phyloP scores from a whole-genome alignment of 1,140 invertebrate species.

The Megalopta genalis region DNA sequence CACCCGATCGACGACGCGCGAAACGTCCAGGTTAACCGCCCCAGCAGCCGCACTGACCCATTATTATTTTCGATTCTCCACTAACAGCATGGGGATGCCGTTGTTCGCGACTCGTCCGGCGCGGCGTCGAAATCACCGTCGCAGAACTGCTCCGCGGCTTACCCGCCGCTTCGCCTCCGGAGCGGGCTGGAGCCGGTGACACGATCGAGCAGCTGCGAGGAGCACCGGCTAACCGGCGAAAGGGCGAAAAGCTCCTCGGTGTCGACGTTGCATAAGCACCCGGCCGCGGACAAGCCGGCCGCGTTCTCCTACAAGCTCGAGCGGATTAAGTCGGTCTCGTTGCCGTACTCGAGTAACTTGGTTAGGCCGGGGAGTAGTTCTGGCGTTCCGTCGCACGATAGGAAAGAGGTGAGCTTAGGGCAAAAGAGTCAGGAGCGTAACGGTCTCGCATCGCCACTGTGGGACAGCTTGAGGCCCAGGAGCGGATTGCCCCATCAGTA shows the following conservation, averaged over 20 bases:
- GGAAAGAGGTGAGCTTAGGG: conserved; percentile 61
- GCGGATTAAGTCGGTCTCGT: conserved; percentile 70
- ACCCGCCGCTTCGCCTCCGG: conserved; percentile 62
- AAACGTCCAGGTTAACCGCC: conserved; percentile 19
- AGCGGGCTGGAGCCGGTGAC: conserved; percentile 56
- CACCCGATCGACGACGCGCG: too few relatives aligned
- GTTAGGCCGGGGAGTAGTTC: conserved; percentile 60
- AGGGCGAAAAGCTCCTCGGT: conserved; percentile 52
- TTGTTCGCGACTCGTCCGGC: conserved; percentile 64
- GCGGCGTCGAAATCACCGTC: conserved; percentile 66
- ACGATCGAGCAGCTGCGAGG: conserved; percentile 59
- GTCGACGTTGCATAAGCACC: conserved; percentile 62
- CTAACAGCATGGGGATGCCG: conserved; percentile 75
- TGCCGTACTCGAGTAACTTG: conserved; percentile 71
- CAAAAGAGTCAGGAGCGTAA: conserved; percentile 68
- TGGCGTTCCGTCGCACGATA: conserved; percentile 59
- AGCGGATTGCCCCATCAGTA: conserved; percentile 74
- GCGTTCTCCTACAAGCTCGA: conserved; percentile 70
- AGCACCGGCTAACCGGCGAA: conserved; percentile 57
- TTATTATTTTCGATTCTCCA: conserved; percentile 70
- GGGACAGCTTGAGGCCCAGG: conserved; percentile 74
- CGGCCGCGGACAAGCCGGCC: conserved; percentile 60
- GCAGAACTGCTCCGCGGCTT: conserved; percentile 67
- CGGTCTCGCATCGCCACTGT: conserved; percentile 64
- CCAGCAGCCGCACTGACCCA: conserved; percentile 58